A percentile compares a stretch with the other conserved stretches of the same genome.
These are phyloP conservation scores for Aspidoscelis tigris DNA, from an alignment of 2,113 vertebrate genomes.

Conservation along the genomic window DNA sequence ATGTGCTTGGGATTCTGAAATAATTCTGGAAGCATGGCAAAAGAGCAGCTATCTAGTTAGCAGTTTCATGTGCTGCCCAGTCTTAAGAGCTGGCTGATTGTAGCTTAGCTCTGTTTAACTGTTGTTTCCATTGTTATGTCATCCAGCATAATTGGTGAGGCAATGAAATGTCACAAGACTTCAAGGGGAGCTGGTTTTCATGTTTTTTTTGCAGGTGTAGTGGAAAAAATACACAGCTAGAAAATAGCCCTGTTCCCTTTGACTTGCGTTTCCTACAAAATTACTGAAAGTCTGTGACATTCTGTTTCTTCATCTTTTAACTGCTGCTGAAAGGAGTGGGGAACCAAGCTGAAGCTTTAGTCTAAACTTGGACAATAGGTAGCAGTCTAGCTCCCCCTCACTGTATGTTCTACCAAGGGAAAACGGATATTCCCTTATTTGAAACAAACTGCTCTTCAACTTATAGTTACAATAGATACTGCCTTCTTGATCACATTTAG, in stretches of 20 bases:
- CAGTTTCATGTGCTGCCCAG: neutral
- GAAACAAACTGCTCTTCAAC: neutral
- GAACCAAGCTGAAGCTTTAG: neutral
- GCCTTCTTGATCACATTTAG: neutral
- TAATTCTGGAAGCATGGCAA: slow-evolving; percentile 19
- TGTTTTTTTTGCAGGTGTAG: neutral
- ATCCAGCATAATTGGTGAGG: slow-evolving; percentile 17
- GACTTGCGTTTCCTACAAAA: neutral
- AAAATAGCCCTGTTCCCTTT: neutral
- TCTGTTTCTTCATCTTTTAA: neutral
- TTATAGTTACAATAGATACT: neutral
- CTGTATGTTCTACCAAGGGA: neutral
- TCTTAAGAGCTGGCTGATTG: neutral
- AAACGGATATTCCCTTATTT: neutral
- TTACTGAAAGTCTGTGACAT: neutral
- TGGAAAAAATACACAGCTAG: slow-evolving; percentile 1
- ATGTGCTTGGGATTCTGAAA: slow-evolving; percentile 8
- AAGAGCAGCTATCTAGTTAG: neutral
- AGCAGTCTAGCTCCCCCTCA: neutral
- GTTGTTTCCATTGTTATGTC: slow-evolving; percentile 23
- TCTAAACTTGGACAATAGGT: neutral
- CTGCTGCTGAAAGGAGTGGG: neutral
- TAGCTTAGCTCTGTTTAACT: neutral
- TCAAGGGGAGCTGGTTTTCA: neutral
- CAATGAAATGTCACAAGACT: slow-evolving; percentile 33